A percentile compares a stretch with the other conserved stretches of the same genome.
Conservation (phyloP, 2,113 vertebrate species). For the Ictalurus furcatus region DNA sequence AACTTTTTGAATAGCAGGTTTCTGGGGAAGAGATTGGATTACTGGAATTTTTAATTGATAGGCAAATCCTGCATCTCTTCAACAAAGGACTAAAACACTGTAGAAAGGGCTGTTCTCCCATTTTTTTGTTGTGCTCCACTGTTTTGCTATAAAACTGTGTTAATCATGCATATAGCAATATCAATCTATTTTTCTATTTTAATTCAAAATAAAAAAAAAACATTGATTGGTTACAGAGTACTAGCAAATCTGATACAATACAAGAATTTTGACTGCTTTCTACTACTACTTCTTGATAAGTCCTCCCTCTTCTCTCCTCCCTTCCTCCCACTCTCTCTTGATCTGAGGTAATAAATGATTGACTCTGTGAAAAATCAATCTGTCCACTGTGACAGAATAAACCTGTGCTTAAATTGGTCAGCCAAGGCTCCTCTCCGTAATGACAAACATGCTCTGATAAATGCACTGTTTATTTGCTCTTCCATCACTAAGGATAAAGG, state of each 20-base stretch:
- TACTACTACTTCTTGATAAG: conserved; percentile 14
- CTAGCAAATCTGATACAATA: neutral
- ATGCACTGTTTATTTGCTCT: conserved; percentile 34
- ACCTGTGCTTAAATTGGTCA: conserved; percentile 32
- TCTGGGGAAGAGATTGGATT: conserved; percentile 12
- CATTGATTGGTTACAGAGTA: neutral
- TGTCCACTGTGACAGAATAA: conserved; percentile 35
- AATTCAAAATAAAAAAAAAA: neutral
- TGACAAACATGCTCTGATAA: conserved; percentile 43
- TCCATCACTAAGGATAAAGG: conserved; percentile 2
- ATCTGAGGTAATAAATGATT: conserved; percentile 37
- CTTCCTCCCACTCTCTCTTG: neutral
- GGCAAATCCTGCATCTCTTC: neutral
- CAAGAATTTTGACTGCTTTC: neutral
- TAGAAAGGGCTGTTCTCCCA: neutral
- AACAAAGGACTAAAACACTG: neutral
- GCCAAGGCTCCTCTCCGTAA: conserved; percentile 23
- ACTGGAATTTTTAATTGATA: conserved; percentile 33
- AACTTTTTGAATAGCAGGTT: conserved; percentile 7
- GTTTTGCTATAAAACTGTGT: neutral
- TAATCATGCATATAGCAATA: neutral
- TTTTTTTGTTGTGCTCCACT: neutral
- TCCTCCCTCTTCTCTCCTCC: neutral
- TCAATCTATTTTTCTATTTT: neutral
- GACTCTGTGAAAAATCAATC: conserved; percentile 44